A percentile compares a stretch with the other conserved stretches of the same genome.
These are phyloP conservation scores for Oxycera nigricornis DNA, from an alignment of 2,888 invertebrate species.

Conservation along the genomic window DNA sequence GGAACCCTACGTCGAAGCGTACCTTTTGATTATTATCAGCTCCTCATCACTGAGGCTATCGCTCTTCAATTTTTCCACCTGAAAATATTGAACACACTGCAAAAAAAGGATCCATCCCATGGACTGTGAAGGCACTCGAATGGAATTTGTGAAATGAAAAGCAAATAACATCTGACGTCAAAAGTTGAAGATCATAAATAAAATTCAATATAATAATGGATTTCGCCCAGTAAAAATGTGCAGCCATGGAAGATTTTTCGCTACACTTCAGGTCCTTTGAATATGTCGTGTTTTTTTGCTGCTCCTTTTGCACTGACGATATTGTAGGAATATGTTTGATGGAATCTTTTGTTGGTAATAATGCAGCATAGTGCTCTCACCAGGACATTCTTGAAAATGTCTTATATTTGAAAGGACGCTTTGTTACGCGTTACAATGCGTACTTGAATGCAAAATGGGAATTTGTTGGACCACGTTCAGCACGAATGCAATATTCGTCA, in stretches of 20 bases:
- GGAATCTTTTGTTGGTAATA: conserved; percentile 19
- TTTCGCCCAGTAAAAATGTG: conserved; percentile 21
- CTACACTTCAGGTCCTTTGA: neutral
- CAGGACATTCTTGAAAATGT: conserved; percentile 27
- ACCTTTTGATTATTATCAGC: neutral
- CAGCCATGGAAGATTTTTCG: neutral
- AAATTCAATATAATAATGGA: conserved; percentile 35
- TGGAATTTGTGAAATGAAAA: conserved; percentile 18
- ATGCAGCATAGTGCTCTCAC: neutral
- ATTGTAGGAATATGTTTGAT: neutral
- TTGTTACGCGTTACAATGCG: conserved; percentile 14
- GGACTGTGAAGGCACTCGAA: neutral
- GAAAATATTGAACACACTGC: neutral
- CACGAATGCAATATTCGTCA: neutral
- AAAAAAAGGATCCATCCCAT: neutral
- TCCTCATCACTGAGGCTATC: neutral
- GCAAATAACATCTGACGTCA: conserved; percentile 33
- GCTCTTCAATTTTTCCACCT: neutral
- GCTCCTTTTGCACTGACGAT: neutral
- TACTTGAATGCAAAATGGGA: conserved; percentile 12
- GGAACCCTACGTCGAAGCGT: neutral
- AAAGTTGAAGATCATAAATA: conserved; percentile 35
- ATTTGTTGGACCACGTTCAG: neutral
- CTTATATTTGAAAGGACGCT: neutral
- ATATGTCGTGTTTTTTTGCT: neutral